Conservation (phyloP, 1,140 invertebrate species). For the Vanessa atalanta region DNA sequence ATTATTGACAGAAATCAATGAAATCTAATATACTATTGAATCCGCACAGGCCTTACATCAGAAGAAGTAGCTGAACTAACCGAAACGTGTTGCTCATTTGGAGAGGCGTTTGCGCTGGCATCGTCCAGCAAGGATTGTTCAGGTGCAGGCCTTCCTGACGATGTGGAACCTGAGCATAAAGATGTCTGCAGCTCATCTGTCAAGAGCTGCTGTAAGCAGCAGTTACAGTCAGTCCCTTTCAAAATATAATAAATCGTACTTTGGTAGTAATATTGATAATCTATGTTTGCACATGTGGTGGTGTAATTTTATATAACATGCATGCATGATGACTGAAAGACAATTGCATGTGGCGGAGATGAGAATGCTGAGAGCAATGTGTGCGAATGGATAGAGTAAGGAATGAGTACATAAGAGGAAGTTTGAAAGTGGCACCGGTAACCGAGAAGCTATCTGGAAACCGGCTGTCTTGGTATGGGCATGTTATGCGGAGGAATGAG, state of each 20-base stretch:
- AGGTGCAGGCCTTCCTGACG: constrained; percentile 44
- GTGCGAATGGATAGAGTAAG: too few relatives aligned
- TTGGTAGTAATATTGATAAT: too few relatives aligned
- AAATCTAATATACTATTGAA: constrained; percentile 1
- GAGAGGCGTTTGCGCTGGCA: constrained; percentile 44
- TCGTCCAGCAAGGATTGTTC: constrained; percentile 38
- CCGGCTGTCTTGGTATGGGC: too few relatives aligned
- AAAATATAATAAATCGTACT: neutral
- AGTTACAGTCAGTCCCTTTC: constrained; percentile 47
- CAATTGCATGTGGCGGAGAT: too few relatives aligned
- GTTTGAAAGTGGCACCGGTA: too few relatives aligned
- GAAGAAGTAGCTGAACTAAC: constrained; percentile 48
- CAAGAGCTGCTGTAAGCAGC: constrained; percentile 55
- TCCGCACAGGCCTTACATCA: constrained; percentile 37
- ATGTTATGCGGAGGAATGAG: too few relatives aligned
- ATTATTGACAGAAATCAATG: neutral
- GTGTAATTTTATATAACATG: too few relatives aligned
- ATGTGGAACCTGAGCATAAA: constrained; percentile 50
- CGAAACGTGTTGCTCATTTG: constrained; percentile 60
- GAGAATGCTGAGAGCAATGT: too few relatives aligned
- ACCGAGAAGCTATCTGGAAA: too few relatives aligned
- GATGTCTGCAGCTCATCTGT: constrained; percentile 45
- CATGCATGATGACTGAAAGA: too few relatives aligned
- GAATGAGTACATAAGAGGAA: too few relatives aligned
- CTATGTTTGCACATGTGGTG: too few relatives aligned